Evolutionary conservation across 2,888 invertebrate genomes (phyloP).

Genomic region (Apotomis turbidana): DNA sequence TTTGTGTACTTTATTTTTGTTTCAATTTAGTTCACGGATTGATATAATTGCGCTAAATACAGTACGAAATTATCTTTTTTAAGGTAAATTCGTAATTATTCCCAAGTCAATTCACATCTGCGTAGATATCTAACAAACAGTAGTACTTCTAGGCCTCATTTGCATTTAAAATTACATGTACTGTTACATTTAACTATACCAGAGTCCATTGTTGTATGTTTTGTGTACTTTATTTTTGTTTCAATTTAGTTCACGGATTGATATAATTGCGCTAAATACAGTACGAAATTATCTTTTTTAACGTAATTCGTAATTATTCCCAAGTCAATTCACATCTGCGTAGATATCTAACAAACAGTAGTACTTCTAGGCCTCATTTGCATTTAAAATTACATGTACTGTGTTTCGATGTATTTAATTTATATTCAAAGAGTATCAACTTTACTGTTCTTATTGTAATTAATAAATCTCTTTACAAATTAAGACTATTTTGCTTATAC

Average conservation of each 20-base stretch:
- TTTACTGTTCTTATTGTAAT: slow-evolving; percentile 22
- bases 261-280: too few relatives aligned
- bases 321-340: neutral
- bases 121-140: slow-evolving; percentile 3
- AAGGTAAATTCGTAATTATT: too few relatives aligned
- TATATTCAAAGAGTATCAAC: slow-evolving; percentile 16
- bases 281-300: too few relatives aligned
- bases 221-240: too few relatives aligned
- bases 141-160: slow-evolving; percentile 2
- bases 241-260: too few relatives aligned
- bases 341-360: slow-evolving; percentile 2
- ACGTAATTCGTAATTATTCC: neutral
- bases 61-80: too few relatives aligned
- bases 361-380: slow-evolving; percentile 4
- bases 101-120: neutral
- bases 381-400: slow-evolving; percentile 9
- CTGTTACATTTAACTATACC: too few relatives aligned
- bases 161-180: neutral
- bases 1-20: too few relatives aligned
- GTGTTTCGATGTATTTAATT: slow-evolving; percentile 18
- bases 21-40: too few relatives aligned
- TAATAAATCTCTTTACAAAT: slow-evolving; percentile 30
- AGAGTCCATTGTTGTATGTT: too few relatives aligned
- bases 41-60: too few relatives aligned
- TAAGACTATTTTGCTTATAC: slow-evolving; percentile 10